A percentile compares a stretch with the other conserved stretches of the same genome.
Evolutionary conservation across 1,140 invertebrate genomes (phyloP).

Genomic region (Leptinotarsa undecemlineata): DNA sequence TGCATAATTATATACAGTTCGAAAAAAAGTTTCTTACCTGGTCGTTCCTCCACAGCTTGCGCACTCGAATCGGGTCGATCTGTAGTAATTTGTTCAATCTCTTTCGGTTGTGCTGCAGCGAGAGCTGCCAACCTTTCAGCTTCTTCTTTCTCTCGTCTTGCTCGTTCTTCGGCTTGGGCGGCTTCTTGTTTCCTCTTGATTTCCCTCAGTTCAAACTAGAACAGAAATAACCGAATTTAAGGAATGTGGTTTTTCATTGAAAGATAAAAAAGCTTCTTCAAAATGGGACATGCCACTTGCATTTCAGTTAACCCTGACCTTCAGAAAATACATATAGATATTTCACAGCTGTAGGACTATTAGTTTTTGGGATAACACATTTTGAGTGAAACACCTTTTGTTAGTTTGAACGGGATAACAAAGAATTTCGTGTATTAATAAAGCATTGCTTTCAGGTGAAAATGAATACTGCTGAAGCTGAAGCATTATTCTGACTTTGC

Average conservation of each 20-base stretch:
- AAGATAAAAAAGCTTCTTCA: neutral
- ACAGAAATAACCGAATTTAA: neutral
- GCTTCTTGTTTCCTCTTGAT: conserved; percentile 85
- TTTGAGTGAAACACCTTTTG: too few relatives aligned
- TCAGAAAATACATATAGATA: too few relatives aligned
- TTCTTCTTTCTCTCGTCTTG: conserved; percentile 74
- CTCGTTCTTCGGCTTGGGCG: conserved; percentile 72
- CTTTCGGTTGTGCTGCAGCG: conserved; percentile 57
- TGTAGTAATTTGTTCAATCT: conserved; percentile 52
- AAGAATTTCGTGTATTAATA: too few relatives aligned
- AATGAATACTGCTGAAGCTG: too few relatives aligned
- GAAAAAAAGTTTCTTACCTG: conserved; percentile 42
- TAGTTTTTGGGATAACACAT: too few relatives aligned
- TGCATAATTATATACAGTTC: too few relatives aligned
- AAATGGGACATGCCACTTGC: too few relatives aligned
- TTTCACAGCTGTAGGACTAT: too few relatives aligned
- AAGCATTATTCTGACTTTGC: too few relatives aligned
- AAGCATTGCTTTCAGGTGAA: too few relatives aligned
- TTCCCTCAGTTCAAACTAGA: conserved; percentile 96
- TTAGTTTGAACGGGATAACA: too few relatives aligned
- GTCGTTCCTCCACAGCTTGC: conserved; percentile 52
- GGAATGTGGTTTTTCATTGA: neutral
- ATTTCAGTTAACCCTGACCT: too few relatives aligned
- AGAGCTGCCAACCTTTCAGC: conserved; percentile 62
- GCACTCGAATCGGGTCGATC: conserved; percentile 57